Evolutionary conservation across 2,888 invertebrate species (phyloP).

Genomic region (Tromatobia lineatoria): DNA sequence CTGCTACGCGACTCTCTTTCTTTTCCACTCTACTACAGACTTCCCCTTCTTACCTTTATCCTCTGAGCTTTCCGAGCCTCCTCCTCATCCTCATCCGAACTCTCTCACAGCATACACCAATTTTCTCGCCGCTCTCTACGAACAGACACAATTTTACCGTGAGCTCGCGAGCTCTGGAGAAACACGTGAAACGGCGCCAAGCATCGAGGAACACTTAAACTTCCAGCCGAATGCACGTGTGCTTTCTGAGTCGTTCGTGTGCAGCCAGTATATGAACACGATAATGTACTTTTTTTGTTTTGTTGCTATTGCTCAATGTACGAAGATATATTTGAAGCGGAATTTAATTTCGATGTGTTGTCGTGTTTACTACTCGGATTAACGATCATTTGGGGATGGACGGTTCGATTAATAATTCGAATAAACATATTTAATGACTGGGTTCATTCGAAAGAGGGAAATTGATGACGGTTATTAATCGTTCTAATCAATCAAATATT

Average conservation of each 20-base stretch:
- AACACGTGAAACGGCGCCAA: constrained; percentile 45
- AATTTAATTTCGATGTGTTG: not conserved
- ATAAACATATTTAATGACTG: too few relatives aligned
- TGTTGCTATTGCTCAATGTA: not conserved
- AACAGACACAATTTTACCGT: constrained; percentile 49
- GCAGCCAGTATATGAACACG: not conserved
- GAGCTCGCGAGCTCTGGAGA: constrained; percentile 45
- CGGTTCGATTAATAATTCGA: too few relatives aligned
- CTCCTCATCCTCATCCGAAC: constrained; percentile 41
- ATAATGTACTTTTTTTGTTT: constrained; percentile 27
- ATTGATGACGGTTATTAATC: too few relatives aligned
- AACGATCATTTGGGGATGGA: too few relatives aligned
- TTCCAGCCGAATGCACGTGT: constrained; percentile 17
- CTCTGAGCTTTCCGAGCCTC: constrained; percentile 47
- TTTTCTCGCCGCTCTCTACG: constrained; percentile 45
- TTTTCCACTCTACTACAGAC: constrained; percentile 39
- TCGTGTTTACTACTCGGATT: not conserved
- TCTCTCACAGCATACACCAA: constrained; percentile 58
- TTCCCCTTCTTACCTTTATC: constrained; percentile 62
- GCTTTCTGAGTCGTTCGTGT: not conserved
- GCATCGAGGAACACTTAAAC: constrained; percentile 39
- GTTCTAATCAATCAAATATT: too few relatives aligned
- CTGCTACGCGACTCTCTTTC: constrained; percentile 48
- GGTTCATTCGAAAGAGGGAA: too few relatives aligned
- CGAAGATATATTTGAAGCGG: not conserved